Percentiles rank a stretch among this genome's conserved stretches.
phyloP scores from a whole-genome alignment of 2,797 vertebrate species.

The Alauda arvensis region DNA sequence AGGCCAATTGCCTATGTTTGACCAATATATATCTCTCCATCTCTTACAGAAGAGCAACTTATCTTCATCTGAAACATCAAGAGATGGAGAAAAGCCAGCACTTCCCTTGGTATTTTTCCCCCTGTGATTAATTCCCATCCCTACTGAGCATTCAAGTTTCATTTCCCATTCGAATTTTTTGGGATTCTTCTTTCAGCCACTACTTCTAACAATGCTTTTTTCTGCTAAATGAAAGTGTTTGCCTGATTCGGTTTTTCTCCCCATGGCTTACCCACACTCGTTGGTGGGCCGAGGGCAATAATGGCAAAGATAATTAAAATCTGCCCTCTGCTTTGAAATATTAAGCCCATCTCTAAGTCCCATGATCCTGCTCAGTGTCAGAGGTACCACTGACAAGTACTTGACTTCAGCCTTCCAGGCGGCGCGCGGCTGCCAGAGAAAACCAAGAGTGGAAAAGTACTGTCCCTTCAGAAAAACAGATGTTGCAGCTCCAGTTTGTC shows the following conservation, averaged over 20 bases:
- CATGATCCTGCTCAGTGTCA: slow-evolving; percentile 38
- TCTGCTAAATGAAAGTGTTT: slow-evolving; percentile 25
- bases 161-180: slow-evolving; percentile 33
- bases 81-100: slow-evolving; percentile 59
- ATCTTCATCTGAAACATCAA: slow-evolving; percentile 62
- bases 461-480: slow-evolving; percentile 49
- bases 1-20: slow-evolving; percentile 47
- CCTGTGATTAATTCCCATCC: slow-evolving; percentile 50
- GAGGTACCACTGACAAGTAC: slow-evolving; percentile 46
- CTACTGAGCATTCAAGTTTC: slow-evolving; percentile 54
- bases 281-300: slow-evolving; percentile 17
- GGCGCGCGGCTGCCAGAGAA: neutral
- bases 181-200: slow-evolving; percentile 36
- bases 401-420: slow-evolving; percentile 43
- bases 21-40: slow-evolving; percentile 58
- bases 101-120: slow-evolving; percentile 49
- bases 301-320: slow-evolving; percentile 46
- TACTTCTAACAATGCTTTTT: slow-evolving; percentile 12
- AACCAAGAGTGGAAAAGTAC: slow-evolving; percentile 60
- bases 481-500: slow-evolving; percentile 53
- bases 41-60: slow-evolving; percentile 52
- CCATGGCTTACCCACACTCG: neutral
- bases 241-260: neutral
- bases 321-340: slow-evolving; percentile 38
- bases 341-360: slow-evolving; percentile 25